These are phyloP conservation scores for Drosophila atripex DNA, from an alignment of 2,888 invertebrate genomes.

Conservation along the genomic window DNA sequence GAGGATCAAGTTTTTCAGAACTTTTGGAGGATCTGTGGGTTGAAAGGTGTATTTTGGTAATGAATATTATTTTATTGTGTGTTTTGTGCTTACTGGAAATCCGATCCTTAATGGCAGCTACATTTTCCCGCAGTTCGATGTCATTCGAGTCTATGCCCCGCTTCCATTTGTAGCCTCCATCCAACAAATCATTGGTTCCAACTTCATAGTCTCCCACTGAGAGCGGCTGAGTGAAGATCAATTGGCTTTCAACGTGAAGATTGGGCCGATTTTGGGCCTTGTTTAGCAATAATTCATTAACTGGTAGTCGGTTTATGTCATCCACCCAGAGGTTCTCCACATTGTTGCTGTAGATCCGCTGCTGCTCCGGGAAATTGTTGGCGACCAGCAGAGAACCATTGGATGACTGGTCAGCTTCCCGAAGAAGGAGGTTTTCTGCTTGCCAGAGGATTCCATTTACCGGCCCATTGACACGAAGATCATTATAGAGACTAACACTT, in stretches of 20 bases:
- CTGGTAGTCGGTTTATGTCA: conserved; percentile 79
- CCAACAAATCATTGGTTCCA: conserved; percentile 12
- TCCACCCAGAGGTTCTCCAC: conserved; percentile 74
- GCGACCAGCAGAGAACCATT: conserved; percentile 69
- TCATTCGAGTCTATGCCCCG: conserved; percentile 20
- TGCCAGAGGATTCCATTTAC: conserved; percentile 83
- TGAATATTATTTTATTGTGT: no score
- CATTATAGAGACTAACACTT: conserved; percentile 74
- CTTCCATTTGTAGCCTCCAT: conserved; percentile 40
- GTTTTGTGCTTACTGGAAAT: conserved; percentile 46
- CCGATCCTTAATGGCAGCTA: conserved; percentile 56
- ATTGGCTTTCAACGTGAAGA: conserved; percentile 70
- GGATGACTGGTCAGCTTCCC: conserved; percentile 71
- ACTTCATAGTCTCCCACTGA: conserved; percentile 67
- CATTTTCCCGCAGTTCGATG: conserved; percentile 24
- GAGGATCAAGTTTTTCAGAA: conserved; percentile 74
- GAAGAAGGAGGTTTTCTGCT: conserved; percentile 81
- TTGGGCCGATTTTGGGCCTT: conserved; percentile 65
- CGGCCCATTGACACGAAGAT: conserved; percentile 70
- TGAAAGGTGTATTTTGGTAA: no score
- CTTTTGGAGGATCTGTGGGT: conserved; percentile 43
- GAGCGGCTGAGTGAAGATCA: conserved; percentile 73
- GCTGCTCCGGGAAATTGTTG: conserved; percentile 54
- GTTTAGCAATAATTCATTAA: conserved; percentile 62
- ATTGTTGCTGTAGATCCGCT: conserved; percentile 73